Conservation (phyloP, 2,797 vertebrate genomes). For the Paguma larvata region DNA sequence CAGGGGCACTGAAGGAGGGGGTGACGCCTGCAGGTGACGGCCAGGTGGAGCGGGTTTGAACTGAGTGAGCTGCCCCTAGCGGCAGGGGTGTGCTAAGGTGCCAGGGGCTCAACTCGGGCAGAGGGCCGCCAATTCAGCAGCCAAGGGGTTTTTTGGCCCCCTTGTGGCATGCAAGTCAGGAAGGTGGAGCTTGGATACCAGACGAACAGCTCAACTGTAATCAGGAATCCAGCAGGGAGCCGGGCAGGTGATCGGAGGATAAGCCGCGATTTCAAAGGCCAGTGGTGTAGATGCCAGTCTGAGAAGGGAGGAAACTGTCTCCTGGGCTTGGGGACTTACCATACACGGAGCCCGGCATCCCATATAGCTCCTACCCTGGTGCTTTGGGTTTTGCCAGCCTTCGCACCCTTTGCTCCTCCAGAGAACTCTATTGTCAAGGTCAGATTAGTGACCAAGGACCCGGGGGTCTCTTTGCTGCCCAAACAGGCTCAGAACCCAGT, state of each 20-base stretch:
- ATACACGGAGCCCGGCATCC: neutral
- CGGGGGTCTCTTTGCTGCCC: neutral
- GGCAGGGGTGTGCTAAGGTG: neutral
- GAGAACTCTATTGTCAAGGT: conserved; percentile 6
- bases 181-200: neutral
- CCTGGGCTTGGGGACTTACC: neutral
- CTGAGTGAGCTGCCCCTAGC: neutral
- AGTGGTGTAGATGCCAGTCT: neutral
- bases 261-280: neutral
- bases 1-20: neutral
- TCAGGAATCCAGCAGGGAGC: neutral
- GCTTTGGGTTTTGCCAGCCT: neutral
- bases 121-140: neutral
- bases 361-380: no score
- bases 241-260: neutral
- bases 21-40: neutral
- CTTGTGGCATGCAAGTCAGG: neutral
- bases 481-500: neutral
- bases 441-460: neutral
- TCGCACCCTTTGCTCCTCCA: neutral
- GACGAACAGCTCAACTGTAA: neutral
- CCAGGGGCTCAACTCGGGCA: neutral
- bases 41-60: neutral
- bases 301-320: neutral
- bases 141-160: neutral